These are phyloP conservation scores for Ips typographus DNA, from an alignment of 1,140 invertebrate genomes.

Conservation along the genomic window DNA sequence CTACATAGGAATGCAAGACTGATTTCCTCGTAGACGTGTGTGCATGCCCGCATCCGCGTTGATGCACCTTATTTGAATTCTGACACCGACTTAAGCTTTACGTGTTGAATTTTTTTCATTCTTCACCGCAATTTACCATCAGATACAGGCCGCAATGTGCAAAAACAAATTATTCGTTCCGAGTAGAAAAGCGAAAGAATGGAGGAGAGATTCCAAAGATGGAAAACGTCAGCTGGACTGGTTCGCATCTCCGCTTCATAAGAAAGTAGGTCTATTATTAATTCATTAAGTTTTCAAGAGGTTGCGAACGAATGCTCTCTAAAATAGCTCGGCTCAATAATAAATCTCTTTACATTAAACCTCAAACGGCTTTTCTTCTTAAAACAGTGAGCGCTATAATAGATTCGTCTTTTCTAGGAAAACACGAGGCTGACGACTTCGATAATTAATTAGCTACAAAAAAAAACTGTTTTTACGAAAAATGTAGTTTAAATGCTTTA, in stretches of 20 bases:
- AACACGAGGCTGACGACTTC: not conserved
- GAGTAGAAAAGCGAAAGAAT: not conserved
- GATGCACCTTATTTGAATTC: no score
- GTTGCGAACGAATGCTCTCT: slow-evolving; percentile 24
- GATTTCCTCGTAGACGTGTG: not conserved
- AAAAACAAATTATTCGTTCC: not conserved
- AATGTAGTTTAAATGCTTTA: no score
- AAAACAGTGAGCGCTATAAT: slow-evolving; percentile 18
- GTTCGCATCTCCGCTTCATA: slow-evolving; percentile 27
- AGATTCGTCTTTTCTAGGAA: slow-evolving; percentile 18
- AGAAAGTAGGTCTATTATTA: slow-evolving; percentile 36
- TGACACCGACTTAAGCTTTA: no score
- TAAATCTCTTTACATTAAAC: slow-evolving; percentile 32
- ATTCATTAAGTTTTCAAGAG: slow-evolving; percentile 36
- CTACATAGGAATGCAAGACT: not conserved
- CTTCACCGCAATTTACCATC: no score
- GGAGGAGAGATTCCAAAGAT: no score
- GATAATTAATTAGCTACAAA: slow-evolving; percentile 1
- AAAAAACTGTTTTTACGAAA: no score
- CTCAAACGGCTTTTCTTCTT: slow-evolving; percentile 28
- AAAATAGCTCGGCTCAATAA: slow-evolving; percentile 36
- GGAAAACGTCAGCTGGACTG: slow-evolving; percentile 24
- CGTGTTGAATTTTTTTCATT: no score
- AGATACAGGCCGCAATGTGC: no score
- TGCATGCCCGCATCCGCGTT: not conserved